Conservation (phyloP, 2,888 invertebrate species). For the Lycocerus yunnanus region DNA sequence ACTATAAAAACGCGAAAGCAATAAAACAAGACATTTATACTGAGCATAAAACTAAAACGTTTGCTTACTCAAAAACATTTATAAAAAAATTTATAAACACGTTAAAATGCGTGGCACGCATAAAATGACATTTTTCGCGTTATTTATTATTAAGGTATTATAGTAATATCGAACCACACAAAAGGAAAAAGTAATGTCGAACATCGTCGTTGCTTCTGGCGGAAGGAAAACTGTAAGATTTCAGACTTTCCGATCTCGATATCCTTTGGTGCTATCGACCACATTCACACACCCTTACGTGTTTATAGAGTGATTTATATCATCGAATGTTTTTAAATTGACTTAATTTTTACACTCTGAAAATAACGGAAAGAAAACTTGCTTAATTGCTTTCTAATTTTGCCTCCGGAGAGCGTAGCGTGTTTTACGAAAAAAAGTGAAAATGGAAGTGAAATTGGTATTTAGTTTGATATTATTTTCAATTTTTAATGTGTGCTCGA, state of each 20-base stretch:
- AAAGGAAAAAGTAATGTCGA: slow-evolving; percentile 30
- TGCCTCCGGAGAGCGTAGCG: background rate
- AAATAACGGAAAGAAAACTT: slow-evolving; percentile 22
- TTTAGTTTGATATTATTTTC: background rate
- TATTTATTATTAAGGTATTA: slow-evolving; percentile 31
- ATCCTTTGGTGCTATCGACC: slow-evolving; percentile 30
- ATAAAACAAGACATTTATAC: background rate
- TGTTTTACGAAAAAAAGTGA: background rate
- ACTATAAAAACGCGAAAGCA: background rate
- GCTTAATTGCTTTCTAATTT: slow-evolving; percentile 20
- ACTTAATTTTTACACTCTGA: slow-evolving; percentile 20
- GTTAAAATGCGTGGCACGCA: slow-evolving; percentile 17
- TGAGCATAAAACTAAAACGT: background rate
- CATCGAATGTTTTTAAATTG: slow-evolving; percentile 30
- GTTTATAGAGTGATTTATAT: slow-evolving; percentile 31
- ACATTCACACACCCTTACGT: slow-evolving; percentile 30
- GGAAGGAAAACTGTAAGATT: slow-evolving; percentile 29
- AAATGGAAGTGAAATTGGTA: background rate
- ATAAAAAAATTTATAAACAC: slow-evolving; percentile 12
- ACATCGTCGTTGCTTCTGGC: slow-evolving; percentile 24
- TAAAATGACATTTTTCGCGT: slow-evolving; percentile 22
- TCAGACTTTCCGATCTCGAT: slow-evolving; percentile 31
- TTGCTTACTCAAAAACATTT: background rate
- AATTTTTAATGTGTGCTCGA: background rate
- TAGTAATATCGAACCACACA: slow-evolving; percentile 27